Evolutionary conservation across 2,797 vertebrate genomes (phyloP).

Genomic region (Phaenicophaeus curvirostris): DNA sequence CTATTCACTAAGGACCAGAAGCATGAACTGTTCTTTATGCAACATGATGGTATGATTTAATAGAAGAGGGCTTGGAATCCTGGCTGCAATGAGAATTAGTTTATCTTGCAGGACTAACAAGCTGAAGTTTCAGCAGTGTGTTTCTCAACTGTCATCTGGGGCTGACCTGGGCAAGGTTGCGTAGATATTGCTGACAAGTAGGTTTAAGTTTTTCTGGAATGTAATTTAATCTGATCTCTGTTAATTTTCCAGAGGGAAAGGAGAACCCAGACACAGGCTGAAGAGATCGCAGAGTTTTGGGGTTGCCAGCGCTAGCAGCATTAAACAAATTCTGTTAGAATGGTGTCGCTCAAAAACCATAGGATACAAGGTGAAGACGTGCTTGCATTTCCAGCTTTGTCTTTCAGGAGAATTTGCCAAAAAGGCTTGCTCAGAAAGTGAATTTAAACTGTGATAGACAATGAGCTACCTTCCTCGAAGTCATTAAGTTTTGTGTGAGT

Average conservation of each 20-base stretch:
- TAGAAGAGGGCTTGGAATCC: background rate
- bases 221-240: constrained; percentile 12
- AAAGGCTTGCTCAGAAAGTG: background rate
- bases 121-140: background rate
- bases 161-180: background rate
- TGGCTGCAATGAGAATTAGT: background rate
- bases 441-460: background rate
- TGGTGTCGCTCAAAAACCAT: constrained; percentile 97
- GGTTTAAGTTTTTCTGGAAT: background rate
- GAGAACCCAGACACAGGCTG: constrained; percentile 87
- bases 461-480: background rate
- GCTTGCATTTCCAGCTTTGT: background rate
- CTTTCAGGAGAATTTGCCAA: background rate
- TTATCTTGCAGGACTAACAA: background rate
- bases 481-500: background rate
- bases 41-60: background rate
- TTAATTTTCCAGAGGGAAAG: constrained; percentile 73
- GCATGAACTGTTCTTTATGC: background rate
- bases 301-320: constrained; percentile 89
- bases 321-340: constrained; percentile 93
- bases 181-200: background rate
- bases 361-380: constrained; percentile 87
- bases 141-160: background rate
- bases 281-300: constrained; percentile 93
- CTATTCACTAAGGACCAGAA: background rate